Conservation (phyloP, 2,113 vertebrate genomes). For the Rhabdornis inornatus region DNA sequence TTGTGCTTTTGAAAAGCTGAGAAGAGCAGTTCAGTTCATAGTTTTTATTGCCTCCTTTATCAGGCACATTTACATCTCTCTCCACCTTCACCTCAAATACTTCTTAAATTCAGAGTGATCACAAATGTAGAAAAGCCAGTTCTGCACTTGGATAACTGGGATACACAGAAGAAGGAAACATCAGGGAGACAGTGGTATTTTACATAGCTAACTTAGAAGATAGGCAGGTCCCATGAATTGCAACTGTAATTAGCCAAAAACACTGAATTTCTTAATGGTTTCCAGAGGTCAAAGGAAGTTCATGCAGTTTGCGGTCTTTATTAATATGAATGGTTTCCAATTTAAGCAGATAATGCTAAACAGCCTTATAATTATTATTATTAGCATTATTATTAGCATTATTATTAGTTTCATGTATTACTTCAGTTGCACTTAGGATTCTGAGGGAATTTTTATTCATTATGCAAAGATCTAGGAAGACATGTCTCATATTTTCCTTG, state of each 20-base stretch:
- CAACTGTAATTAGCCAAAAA: slow-evolving; percentile 9
- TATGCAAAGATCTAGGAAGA: neutral
- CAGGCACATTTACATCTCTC: neutral
- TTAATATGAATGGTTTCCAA: slow-evolving; percentile 4
- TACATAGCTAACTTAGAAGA: neutral
- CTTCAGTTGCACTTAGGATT: neutral
- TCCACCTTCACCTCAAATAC: neutral
- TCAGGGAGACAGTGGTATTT: neutral
- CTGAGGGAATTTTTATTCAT: neutral
- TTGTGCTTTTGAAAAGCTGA: slow-evolving; percentile 3
- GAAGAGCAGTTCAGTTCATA: neutral
- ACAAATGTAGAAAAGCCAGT: neutral
- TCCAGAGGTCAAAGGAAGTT: slow-evolving; percentile 42
- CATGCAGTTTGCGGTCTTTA: neutral
- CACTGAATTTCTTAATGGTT: neutral
- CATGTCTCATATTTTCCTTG: neutral
- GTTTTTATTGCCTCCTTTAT: neutral
- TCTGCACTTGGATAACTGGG: neutral
- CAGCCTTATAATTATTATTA: neutral
- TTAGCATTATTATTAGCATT: neutral
- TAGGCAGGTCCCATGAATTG: neutral
- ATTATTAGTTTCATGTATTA: neutral
- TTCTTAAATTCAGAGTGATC: neutral
- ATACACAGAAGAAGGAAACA: neutral
- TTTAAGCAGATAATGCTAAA: slow-evolving; percentile 24